Conservation (phyloP, 2,797 vertebrate species). For the Mormyrus hasselquistii region DNA sequence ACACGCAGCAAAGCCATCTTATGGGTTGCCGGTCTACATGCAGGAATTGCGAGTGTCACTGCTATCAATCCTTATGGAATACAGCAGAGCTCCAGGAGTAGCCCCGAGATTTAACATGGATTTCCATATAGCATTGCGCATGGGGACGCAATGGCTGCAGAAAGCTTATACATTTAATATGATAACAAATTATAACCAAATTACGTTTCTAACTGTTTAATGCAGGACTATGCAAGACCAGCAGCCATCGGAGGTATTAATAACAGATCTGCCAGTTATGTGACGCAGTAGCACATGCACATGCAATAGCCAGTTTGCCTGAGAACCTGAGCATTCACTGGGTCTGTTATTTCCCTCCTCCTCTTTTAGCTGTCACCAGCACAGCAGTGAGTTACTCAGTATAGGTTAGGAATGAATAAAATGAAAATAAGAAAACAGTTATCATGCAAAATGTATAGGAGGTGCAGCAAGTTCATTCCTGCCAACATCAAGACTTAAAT, state of each 20-base stretch:
- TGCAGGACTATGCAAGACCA: background rate
- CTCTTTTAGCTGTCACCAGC: background rate
- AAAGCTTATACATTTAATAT: background rate
- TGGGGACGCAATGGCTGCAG: background rate
- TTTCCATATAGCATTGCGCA: background rate
- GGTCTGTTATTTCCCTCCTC: background rate
- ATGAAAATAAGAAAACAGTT: slow-evolving; percentile 49
- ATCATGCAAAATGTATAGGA: slow-evolving; percentile 88
- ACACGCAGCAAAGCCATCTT: background rate
- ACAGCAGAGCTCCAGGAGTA: background rate
- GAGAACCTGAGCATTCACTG: slow-evolving; percentile 64
- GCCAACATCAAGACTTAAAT: slow-evolving; percentile 77
- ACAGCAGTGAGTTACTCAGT: slow-evolving; percentile 29
- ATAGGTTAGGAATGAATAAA: slow-evolving; percentile 39
- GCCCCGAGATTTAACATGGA: background rate
- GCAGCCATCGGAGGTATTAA: background rate
- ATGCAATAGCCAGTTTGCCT: background rate
- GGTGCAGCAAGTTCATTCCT: slow-evolving; percentile 76
- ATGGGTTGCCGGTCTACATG: slow-evolving; percentile 10
- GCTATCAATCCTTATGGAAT: background rate
- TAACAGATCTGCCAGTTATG: background rate
- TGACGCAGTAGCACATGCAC: background rate
- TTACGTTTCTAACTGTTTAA: background rate
- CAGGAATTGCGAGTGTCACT: background rate
- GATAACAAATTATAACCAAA: background rate